These are phyloP conservation scores for Pseudoatta argentina DNA, from an alignment of 1,140 invertebrate species.

Conservation along the genomic window DNA sequence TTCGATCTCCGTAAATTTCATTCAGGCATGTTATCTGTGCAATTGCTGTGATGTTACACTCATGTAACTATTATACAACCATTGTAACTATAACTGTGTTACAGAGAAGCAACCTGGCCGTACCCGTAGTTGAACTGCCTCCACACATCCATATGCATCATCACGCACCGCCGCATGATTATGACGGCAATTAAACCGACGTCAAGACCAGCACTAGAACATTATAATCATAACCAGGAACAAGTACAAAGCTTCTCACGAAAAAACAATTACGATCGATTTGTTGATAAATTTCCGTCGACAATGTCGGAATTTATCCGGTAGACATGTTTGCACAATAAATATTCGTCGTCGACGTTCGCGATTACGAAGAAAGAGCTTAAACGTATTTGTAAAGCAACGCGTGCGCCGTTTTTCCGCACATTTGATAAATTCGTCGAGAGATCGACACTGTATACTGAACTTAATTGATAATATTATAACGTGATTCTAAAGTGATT, in stretches of 20 bases:
- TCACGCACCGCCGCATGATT: constrained; percentile 80
- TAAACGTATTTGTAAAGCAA: constrained; percentile 37
- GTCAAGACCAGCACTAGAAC: constrained; percentile 1
- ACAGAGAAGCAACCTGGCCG: constrained; percentile 84
- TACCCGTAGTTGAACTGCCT: constrained; percentile 83
- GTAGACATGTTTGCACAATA: constrained; percentile 43
- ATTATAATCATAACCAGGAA: constrained; percentile 16
- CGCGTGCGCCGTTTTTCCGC: constrained; percentile 29
- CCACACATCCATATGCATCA: constrained; percentile 85
- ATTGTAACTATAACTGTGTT: constrained; percentile 42
- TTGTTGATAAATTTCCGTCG: neutral
- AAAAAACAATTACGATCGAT: constrained; percentile 10
- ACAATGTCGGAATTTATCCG: constrained; percentile 7
- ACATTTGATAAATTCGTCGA: constrained; percentile 40
- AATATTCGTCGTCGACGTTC: constrained; percentile 2
- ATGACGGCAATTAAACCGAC: constrained; percentile 76
- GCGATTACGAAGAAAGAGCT: constrained; percentile 45
- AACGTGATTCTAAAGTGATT: constrained; percentile 21
- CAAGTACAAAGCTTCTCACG: constrained; percentile 53
- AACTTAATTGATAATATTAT: constrained; percentile 22
- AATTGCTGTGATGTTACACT: neutral
- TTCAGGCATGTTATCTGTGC: neutral
- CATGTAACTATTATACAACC: neutral
- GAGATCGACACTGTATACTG: constrained; percentile 3
- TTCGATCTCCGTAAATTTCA: neutral